A percentile compares a stretch with the other conserved stretches of the same genome.
Evolutionary conservation across 1,140 invertebrate genomes (phyloP).

Genomic region (Drosophila neocordata): DNA sequence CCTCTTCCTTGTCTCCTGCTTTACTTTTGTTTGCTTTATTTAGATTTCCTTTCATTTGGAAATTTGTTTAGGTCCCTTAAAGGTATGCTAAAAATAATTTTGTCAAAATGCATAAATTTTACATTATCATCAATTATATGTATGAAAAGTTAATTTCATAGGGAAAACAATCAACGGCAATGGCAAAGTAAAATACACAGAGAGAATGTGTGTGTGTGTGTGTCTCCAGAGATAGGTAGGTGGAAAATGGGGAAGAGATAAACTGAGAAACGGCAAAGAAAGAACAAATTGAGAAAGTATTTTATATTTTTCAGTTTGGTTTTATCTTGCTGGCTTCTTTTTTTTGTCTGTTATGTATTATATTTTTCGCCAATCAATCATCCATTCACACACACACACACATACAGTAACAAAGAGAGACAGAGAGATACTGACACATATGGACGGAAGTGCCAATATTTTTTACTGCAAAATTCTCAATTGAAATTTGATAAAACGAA

Average conservation of each 20-base stretch:
- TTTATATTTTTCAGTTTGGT: slow-evolving; percentile 6
- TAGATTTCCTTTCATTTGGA: not conserved
- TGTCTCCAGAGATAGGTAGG: not conserved
- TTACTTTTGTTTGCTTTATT: not conserved
- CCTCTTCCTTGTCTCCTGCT: too few species aligned
- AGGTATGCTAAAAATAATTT: slow-evolving; percentile 10
- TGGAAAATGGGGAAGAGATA: not conserved
- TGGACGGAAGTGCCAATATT: slow-evolving; percentile 43
- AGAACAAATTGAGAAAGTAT: slow-evolving; percentile 16
- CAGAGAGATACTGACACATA: not conserved
- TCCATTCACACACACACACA: slow-evolving; percentile 20
- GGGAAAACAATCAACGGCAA: not conserved
- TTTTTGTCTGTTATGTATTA: slow-evolving; percentile 34
- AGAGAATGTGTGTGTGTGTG: not conserved
- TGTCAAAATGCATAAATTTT: slow-evolving; percentile 4
- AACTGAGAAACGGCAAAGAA: not conserved
- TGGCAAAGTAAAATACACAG: not conserved
- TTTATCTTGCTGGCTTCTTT: slow-evolving; percentile 3
- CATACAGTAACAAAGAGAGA: not conserved
- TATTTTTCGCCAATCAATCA: slow-evolving; percentile 68
- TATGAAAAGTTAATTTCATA: slow-evolving; percentile 11
- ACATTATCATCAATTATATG: slow-evolving; percentile 14
- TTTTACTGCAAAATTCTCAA: slow-evolving; percentile 20
- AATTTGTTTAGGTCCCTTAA: slow-evolving; percentile 10
- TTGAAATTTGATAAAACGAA: slow-evolving; percentile 12